Evolutionary conservation across 2,888 invertebrate genomes (phyloP).

Genomic region (Macrophya annulata): DNA sequence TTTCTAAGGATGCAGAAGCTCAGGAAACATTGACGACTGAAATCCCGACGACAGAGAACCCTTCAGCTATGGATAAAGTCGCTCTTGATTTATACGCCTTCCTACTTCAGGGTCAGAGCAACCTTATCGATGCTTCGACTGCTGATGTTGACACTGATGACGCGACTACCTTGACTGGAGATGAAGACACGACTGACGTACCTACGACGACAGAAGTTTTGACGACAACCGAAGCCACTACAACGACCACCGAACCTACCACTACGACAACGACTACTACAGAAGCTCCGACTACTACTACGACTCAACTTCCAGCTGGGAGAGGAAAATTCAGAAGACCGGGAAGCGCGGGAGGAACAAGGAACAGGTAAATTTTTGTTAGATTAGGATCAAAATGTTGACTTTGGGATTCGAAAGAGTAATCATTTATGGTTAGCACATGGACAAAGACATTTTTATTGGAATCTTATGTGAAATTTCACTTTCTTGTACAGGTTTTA

Average conservation of each 20-base stretch:
- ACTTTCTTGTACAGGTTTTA: background rate
- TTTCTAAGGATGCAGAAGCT: conserved; percentile 39
- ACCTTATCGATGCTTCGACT: conserved; percentile 73
- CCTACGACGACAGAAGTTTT: conserved; percentile 80
- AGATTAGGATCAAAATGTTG: too few relatives aligned
- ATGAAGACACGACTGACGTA: conserved; percentile 75
- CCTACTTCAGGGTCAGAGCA: conserved; percentile 84
- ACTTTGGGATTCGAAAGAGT: background rate
- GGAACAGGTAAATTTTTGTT: conserved; percentile 64
- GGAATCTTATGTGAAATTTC: background rate
- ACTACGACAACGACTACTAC: conserved; percentile 82
- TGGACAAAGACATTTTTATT: too few relatives aligned
- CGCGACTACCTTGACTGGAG: conserved; percentile 81
- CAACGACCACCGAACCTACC: conserved; percentile 81
- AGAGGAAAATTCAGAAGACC: conserved; percentile 72
- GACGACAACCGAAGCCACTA: conserved; percentile 76
- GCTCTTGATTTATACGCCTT: conserved; percentile 92
- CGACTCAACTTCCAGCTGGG: conserved; percentile 71
- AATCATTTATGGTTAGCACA: background rate
- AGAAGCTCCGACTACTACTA: conserved; percentile 75
- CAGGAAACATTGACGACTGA: conserved; percentile 73
- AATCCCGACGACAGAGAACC: conserved; percentile 84
- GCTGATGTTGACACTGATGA: conserved; percentile 81
- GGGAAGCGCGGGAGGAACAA: conserved; percentile 62
- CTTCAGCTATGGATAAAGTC: conserved; percentile 90